These are phyloP conservation scores for Oreochromis spilurus DNA, from an alignment of 2,113 vertebrate species.

Conservation along the genomic window DNA sequence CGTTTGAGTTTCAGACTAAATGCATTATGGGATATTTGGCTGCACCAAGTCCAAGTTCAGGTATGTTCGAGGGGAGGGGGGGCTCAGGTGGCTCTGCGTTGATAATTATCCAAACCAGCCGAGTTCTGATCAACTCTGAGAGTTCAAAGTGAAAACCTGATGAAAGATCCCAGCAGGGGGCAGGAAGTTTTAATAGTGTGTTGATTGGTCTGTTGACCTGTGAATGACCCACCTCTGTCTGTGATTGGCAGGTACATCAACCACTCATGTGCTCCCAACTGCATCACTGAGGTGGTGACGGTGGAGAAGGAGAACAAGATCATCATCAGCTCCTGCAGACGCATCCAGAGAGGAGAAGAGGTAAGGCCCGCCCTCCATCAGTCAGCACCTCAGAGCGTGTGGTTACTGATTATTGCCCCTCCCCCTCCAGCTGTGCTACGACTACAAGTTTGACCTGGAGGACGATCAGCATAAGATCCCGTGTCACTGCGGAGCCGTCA, in stretches of 20 bases:
- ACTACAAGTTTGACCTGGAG: slow-evolving; percentile 99
- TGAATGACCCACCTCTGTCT: background rate
- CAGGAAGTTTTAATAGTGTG: background rate
- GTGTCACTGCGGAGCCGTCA: slow-evolving; percentile 96
- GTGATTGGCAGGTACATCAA: slow-evolving; percentile 87
- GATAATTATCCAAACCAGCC: background rate
- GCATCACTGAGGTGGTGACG: slow-evolving; percentile 92
- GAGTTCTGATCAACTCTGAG: background rate
- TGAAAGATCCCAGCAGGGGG: background rate
- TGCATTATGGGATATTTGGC: background rate
- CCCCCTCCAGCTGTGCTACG: slow-evolving; percentile 83
- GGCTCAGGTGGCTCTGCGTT: background rate
- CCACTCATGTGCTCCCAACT: slow-evolving; percentile 96
- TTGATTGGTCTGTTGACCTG: background rate
- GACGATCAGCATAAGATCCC: slow-evolving; percentile 99
- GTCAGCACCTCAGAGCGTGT: background rate
- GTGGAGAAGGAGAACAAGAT: slow-evolving; percentile 97
- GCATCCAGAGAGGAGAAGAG: slow-evolving; percentile 98
- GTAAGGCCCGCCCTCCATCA: slow-evolving; percentile 49
- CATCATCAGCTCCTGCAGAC: slow-evolving; percentile 93
- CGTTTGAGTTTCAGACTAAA: background rate
- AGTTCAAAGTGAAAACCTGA: background rate
- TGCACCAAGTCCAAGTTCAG: background rate
- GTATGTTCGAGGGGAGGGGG: background rate
- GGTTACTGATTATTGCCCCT: background rate